Evolutionary conservation across 2,888 invertebrate genomes (phyloP), one percentile per base, ranked within the genome.

Genomic region (Tetanocera ferruginea): DNA sequence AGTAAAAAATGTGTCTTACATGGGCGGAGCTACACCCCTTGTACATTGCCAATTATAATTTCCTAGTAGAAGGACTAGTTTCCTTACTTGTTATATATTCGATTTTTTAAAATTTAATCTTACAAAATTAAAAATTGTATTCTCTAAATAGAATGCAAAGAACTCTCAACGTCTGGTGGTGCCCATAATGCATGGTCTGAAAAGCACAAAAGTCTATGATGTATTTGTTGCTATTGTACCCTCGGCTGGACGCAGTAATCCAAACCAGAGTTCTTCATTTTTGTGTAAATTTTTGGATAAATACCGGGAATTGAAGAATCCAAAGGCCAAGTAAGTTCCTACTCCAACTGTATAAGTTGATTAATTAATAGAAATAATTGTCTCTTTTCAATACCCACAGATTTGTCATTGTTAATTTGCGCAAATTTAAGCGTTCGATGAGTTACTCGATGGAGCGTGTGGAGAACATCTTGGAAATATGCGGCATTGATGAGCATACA

Each of bases 401-500:
- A 80, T 85, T 86, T 25, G 85, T 89, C 2, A 83, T 89, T 23
- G 69, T 89, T 9, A 86, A 87, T 72, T 82, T 90, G 57, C 83
- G 85, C 4, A 87, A 84, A 66, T 80, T 79, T 57, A 85, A 84
- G 14, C 83, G 80, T 49, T 89, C 88, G 43, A 88, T 89, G 88
- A 9, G 14, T 9, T 88, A 88, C 76, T 84, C 85, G 3, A 64
- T n/a, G 1, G 64, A 52, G 52, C 82, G 82, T 1, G 83, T 81
- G 19, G 87, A 88, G 77, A 85, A 89, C 80, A 88, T 91, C 78
- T 86, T 92, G 80, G 91, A 90, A 80, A 88, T 92, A 73, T 90
- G 91, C 82, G 91, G 92, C 76, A 88, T 92, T 81, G 90, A 91
- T 82, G 89, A 88, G 52, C 87, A 91, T 76, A 90, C 91, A 78